These are phyloP conservation scores for Planiliza haematocheilus DNA, from an alignment of 2,113 vertebrate species.

Conservation along the genomic window DNA sequence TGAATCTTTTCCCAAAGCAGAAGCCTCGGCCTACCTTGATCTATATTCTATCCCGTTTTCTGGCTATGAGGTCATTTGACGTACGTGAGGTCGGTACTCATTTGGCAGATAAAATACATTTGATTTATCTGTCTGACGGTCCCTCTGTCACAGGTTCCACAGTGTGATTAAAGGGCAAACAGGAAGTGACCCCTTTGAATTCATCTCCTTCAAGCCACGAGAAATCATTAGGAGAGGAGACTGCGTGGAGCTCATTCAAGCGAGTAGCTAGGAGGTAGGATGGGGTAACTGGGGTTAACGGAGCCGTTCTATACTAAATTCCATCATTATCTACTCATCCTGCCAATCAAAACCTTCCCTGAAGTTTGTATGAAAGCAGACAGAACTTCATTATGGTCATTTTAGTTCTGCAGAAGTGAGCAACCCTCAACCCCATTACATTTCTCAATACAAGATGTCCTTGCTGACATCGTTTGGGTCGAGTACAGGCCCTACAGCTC, in stretches of 20 bases:
- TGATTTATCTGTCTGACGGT: constrained; percentile 38
- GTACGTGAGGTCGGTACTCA: constrained; percentile 12
- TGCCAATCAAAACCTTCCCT: constrained; percentile 45
- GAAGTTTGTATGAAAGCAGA: background rate
- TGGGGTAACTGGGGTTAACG: constrained; percentile 28
- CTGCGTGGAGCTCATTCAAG: constrained; percentile 23
- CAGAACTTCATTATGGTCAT: background rate
- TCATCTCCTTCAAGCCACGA: constrained; percentile 25
- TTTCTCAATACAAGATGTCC: constrained; percentile 15
- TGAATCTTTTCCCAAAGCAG: background rate
- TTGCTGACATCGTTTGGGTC: constrained; percentile 18
- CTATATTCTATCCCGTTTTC: constrained; percentile 27
- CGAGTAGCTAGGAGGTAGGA: constrained; percentile 16
- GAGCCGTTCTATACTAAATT: constrained; percentile 7
- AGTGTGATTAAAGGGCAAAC: constrained; percentile 26
- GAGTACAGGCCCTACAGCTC: constrained; percentile 4
- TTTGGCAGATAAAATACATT: constrained; percentile 37
- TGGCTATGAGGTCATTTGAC: background rate
- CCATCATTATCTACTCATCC: constrained; percentile 27
- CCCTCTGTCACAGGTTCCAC: constrained; percentile 31
- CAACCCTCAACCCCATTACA: constrained; percentile 4
- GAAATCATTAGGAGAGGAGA: constrained; percentile 42
- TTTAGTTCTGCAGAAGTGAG: constrained; percentile 14
- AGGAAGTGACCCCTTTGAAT: constrained; percentile 36
- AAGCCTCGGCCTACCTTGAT: background rate